These are phyloP conservation scores for Mionectes olivaceus DNA, from an alignment of 2,797 vertebrate species.

Conservation along the genomic window DNA sequence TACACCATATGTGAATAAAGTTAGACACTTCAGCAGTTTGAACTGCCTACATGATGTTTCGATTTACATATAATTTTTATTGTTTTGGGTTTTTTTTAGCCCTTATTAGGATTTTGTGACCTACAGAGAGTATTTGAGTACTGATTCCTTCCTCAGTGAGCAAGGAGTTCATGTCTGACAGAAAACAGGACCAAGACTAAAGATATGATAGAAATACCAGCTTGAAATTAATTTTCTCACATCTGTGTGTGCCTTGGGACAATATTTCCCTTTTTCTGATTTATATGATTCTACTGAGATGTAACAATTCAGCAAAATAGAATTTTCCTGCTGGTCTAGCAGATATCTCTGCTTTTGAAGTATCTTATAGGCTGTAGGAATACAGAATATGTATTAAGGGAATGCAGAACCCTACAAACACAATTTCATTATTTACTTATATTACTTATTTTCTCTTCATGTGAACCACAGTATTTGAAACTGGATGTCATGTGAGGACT, in stretches of 20 bases:
- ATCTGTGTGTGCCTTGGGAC: background rate
- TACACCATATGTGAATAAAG: background rate
- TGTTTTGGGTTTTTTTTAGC: background rate
- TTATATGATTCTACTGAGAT: background rate
- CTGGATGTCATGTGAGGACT: background rate
- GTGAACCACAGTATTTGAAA: background rate
- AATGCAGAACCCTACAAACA: background rate
- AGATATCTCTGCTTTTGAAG: background rate
- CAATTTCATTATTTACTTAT: background rate
- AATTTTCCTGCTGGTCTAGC: background rate
- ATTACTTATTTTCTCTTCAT: background rate
- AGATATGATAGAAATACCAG: accelerated
- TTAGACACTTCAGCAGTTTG: background rate
- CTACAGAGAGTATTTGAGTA: background rate
- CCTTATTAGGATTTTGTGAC: background rate
- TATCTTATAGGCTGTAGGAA: background rate
- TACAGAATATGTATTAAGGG: background rate
- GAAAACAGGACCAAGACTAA: background rate
- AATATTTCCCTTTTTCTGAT: background rate
- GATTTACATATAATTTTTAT: background rate
- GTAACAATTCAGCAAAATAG: background rate
- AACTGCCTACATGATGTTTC: background rate
- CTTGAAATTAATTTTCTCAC: background rate
- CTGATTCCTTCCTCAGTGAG: background rate
- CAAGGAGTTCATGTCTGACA: background rate